These are phyloP conservation scores for Vipera latastei DNA, from an alignment of 2,797 vertebrate genomes.

Conservation along the genomic window DNA sequence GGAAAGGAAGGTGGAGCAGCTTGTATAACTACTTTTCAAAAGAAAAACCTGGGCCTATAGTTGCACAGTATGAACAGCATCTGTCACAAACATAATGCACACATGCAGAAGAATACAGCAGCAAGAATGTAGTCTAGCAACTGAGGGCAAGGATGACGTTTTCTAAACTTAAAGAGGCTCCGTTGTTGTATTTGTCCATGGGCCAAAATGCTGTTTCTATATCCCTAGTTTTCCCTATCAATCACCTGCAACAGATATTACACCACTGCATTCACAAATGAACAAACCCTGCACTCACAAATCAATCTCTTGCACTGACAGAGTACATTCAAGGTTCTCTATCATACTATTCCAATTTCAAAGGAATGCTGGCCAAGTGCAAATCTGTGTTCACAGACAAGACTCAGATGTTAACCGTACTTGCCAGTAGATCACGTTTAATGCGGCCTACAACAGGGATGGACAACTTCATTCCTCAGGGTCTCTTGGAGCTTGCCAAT, in stretches of 20 bases:
- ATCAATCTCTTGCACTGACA: not conserved
- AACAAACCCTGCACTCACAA: not conserved
- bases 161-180: not conserved
- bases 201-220: not conserved
- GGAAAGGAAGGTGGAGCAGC: not conserved
- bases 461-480: not conserved
- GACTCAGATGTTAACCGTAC: not conserved
- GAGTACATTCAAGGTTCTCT: not conserved
- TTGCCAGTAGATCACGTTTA: not conserved
- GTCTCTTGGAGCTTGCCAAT: not conserved
- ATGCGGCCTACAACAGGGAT: not conserved
- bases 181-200: not conserved
- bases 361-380: not conserved
- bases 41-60: not conserved
- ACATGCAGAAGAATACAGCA: not conserved
- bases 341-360: not conserved
- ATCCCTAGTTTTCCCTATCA: not conserved
- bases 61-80: not conserved
- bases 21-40: not conserved
- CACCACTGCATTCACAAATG: not conserved
- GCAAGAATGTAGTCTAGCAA: not conserved
- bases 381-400: not conserved
- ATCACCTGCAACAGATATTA: not conserved
- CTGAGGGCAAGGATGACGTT: not conserved
- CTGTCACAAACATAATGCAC: not conserved